Conservation (phyloP, 1,140 invertebrate genomes). For the Epicauta chinensis region DNA sequence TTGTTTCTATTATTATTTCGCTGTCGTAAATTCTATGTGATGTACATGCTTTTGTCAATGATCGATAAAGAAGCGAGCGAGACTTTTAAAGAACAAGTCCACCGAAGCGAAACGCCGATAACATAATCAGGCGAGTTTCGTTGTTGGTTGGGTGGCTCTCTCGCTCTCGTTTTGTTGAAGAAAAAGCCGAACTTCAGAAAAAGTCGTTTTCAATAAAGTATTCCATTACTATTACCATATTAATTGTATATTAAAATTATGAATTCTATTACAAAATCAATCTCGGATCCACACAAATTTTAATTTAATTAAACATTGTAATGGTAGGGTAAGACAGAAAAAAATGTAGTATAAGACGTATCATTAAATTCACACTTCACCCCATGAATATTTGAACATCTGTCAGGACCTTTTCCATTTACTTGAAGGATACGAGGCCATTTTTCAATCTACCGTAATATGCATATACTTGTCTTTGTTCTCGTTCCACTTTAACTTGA, state of each 20-base stretch:
- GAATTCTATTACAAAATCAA: too few relatives aligned
- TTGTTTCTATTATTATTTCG: too few relatives aligned
- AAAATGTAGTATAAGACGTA: not conserved
- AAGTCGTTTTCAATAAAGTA: not conserved
- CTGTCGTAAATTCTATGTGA: too few relatives aligned
- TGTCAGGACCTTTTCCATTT: conserved; percentile 30
- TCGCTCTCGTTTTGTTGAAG: conserved; percentile 2
- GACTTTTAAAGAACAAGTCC: conserved; percentile 3
- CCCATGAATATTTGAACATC: conserved; percentile 30
- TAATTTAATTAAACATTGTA: too few relatives aligned
- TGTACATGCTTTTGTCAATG: not conserved
- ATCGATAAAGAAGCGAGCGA: conserved; percentile 10
- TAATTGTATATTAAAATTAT: too few relatives aligned
- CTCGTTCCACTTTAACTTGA: not conserved
- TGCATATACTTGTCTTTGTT: conserved; percentile 4
- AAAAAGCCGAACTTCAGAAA: not conserved
- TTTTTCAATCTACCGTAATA: conserved; percentile 21
- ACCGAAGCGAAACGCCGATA: conserved; percentile 10
- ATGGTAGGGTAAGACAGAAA: too few relatives aligned
- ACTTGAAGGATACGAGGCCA: conserved; percentile 23
- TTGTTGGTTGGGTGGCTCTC: too few relatives aligned
- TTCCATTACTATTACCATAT: too few relatives aligned
- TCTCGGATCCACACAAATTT: too few relatives aligned
- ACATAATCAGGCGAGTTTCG: conserved; percentile 12
- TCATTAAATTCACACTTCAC: conserved; percentile 15